A percentile compares a stretch with the other conserved stretches of the same genome.
Conservation (phyloP, 2,797 vertebrate species). For the Sebastes oblongus region DNA sequence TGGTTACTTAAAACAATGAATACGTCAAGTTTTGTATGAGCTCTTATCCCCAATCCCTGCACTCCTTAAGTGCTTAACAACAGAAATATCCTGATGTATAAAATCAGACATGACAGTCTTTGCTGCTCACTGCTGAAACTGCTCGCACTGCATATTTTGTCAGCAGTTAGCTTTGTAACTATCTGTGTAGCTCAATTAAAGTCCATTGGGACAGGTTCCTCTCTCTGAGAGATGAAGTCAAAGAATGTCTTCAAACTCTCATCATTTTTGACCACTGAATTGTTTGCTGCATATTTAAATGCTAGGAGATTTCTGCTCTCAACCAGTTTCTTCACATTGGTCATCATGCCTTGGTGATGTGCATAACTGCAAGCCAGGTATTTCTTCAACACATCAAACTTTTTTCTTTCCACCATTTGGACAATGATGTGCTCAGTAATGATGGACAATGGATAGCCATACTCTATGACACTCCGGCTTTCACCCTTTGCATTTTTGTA, state of each 20-base stretch:
- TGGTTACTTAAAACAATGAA: not conserved
- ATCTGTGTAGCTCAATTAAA: not conserved
- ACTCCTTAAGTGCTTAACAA: not conserved
- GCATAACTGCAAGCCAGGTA: not conserved
- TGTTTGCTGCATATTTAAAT: not conserved
- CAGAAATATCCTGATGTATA: not conserved
- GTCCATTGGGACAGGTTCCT: conserved; percentile 31
- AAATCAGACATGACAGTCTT: not conserved
- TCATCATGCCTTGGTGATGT: rapidly evolving
- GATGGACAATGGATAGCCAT: not conserved
- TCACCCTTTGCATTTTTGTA: rapidly evolving
- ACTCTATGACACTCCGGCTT: not conserved
- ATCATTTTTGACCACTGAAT: rapidly evolving
- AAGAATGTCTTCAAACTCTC: not conserved
- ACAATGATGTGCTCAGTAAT: conserved; percentile 18
- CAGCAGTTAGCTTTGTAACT: not conserved
- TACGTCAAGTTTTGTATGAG: not conserved
- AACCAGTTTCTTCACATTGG: conserved; percentile 16
- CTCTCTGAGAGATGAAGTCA: not conserved
- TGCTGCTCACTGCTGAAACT: not conserved
- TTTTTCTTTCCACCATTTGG: not conserved
- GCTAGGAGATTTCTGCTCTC: not conserved
- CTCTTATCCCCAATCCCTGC: not conserved
- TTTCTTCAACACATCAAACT: conserved; percentile 10
- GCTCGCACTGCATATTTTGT: not conserved